Evolutionary conservation across 2,113 vertebrate genomes (phyloP), one percentile per base, ranked within the genome.

Genomic region (Trematomus loennbergii): DNA sequence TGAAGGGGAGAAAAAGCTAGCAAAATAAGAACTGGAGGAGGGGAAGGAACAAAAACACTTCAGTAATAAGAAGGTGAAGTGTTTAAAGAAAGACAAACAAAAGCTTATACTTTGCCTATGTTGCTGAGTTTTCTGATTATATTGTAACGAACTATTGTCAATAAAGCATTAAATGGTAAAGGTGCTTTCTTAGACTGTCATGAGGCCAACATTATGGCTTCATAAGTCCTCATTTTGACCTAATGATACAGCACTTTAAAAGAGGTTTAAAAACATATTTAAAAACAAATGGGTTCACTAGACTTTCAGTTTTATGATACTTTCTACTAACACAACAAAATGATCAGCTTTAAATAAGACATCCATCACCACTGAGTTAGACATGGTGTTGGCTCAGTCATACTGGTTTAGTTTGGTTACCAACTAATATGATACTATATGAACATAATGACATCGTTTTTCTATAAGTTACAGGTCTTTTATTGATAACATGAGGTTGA

Each of bases 41-140:
- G 11, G 18, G 40, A 58, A 52, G 45, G 22, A 61, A 64, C 15
- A 52, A 60, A 66, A 64, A 33, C 11, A 33, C 46, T 18, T 75
- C 20, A 72, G 43, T 59, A 50, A 36, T 20, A 62, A 58, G 3
- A 61, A 63, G 55, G 50, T 60, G 29, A 61, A 33, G 29, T 55
- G 9, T 7, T 29, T 40, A 40, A 18, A 22, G 54, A 79, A 60
- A 67, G 50, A 50, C 16, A 52, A 74, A 71, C 17, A 63, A 20
- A 73, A 58, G 54, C 9, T n/a, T 25, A 2, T 6, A 9, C 2
- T 7, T 15, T 46, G 22, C 36, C 5, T 40, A 16, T 10, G 33
- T 20, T 9, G 9, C 36, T 48, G 48, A 79, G 43, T 55, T 58
- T 66, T 52, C 55, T 6, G 29, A 64, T 63, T 17, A 10, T 20